Base-by-base conservation (phyloP, 1,140 invertebrate genomes). In the Ladona fulva region DNA sequence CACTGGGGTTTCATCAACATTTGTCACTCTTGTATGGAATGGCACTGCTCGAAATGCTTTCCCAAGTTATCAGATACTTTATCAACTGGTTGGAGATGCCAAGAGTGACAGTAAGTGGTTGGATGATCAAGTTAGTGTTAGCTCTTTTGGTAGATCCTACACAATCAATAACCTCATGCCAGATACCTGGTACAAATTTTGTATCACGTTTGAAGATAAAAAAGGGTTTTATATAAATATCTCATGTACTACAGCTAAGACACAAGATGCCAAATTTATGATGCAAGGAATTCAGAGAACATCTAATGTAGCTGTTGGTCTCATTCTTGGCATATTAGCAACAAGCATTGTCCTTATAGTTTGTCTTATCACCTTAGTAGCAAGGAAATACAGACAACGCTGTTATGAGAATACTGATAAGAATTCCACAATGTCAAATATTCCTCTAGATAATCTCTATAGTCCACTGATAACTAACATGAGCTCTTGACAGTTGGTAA, bases 141-240 rank as follows among this genome's bases (percentile, higher is more conserved):
- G 74, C 24, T 75, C 74, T 42, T 75, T 75, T 42, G 74, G 24
- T 24, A n/a, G 74, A 19, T 75, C 74, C 12, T 75, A 75, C 24
- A 75, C 74, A 14, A 75, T 75, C 19, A 75, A 42, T 16, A 25
- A 75, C 16, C 74, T 75, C 1, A 42, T 42, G 1, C 74, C 74
- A 42, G 74, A 75, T 24, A 75, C 74, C 11, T 25, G 24, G 24
- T 75, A 75, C 24, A 25, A 42, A 25, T 75, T 75, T 42, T 75
- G 74, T 42, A 75, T 75, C 74, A 75, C 74, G 3, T 75, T 75
- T 75, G 74, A 75, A 42, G 74, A 75, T n/a, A 75, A 75, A n/a
- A 14, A 75, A 75, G 74, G 74, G 24, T 75, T 75, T 42, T 75
- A 75, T 42, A 42, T 75, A 14, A 75, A 75, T 24, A 75, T 75